Evolutionary conservation across 1,140 invertebrate genomes (phyloP).

Genomic region (Drosophila repleta): DNA sequence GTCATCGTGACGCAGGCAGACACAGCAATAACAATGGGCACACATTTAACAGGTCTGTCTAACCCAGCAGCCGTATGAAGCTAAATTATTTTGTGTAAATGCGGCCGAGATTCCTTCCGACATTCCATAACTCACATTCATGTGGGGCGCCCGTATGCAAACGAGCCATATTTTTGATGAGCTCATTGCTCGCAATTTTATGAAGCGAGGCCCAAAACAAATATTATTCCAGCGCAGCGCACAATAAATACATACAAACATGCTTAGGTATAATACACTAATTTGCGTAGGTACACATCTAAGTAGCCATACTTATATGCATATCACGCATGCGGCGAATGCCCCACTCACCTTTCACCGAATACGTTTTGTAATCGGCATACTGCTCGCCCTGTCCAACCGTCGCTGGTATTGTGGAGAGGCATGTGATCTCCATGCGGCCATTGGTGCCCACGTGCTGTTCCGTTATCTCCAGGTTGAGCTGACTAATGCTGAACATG

Average conservation of each 20-base stretch:
- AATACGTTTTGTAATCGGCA: conserved; percentile 88
- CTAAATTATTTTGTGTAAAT: conserved; percentile 75
- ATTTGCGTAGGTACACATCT: conserved; percentile 11
- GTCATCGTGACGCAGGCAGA: conserved; percentile 10
- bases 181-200: conserved; percentile 67
- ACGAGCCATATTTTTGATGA: conserved; percentile 66
- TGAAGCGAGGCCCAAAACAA: conserved; percentile 49
- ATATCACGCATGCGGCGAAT: conserved; percentile 60
- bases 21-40: conserved; percentile 30
- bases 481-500: conserved; percentile 81
- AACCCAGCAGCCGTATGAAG: conserved; percentile 50
- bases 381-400: conserved; percentile 87
- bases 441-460: conserved; percentile 88
- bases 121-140: conserved; percentile 58
- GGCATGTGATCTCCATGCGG: conserved; percentile 88
- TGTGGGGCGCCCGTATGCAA: conserved; percentile 36
- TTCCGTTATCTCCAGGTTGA: conserved; percentile 87
- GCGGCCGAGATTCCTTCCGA: conserved; percentile 64
- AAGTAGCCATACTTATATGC: conserved; percentile 44
- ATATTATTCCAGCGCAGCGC: conserved; percentile 65
- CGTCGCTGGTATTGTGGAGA: conserved; percentile 89
- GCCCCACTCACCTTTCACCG: conserved; percentile 87
- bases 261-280: not conserved
- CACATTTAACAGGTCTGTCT: conserved; percentile 6
- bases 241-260: conserved; percentile 48